phyloP scores from a whole-genome alignment of 2,797 vertebrate species.

The Sylvia borin region DNA sequence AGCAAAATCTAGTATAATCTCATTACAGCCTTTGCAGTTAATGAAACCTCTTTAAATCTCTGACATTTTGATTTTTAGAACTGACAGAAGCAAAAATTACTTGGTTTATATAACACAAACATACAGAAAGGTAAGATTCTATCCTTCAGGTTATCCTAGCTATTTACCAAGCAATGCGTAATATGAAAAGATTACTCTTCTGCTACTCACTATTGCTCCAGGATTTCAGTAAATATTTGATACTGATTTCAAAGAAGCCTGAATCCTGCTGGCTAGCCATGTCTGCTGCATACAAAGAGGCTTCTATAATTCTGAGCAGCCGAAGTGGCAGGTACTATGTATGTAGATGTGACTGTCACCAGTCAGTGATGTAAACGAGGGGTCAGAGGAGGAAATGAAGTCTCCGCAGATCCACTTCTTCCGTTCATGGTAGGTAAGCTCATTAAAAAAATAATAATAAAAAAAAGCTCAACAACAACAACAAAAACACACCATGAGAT shows the following conservation, averaged over 20 bases:
- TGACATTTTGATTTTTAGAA: conserved; percentile 65
- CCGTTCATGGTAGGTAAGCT: conserved; percentile 80
- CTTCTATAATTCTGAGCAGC: conserved; percentile 65
- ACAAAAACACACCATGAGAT: conserved; percentile 60
- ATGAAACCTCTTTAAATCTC: conserved; percentile 73
- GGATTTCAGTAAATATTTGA: conserved; percentile 98
- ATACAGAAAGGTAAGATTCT: background rate
- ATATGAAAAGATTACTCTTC: conserved; percentile 67
- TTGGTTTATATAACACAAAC: conserved; percentile 23
- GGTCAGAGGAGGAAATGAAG: conserved; percentile 81
- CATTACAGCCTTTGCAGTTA: conserved; percentile 79
- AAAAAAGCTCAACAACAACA: conserved; percentile 29
- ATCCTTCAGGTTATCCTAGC: conserved; percentile 47
- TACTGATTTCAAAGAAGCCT: conserved; percentile 99
- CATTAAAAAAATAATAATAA: conserved; percentile 33
- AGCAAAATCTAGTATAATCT: conserved; percentile 81
- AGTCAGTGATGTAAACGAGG: conserved; percentile 80
- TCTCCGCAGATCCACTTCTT: conserved; percentile 80
- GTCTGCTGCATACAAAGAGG: conserved; percentile 81
- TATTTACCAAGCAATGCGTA: conserved; percentile 55
- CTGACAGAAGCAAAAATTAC: conserved; percentile 51
- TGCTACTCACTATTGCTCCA: conserved; percentile 96
- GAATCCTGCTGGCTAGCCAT: conserved; percentile 99
- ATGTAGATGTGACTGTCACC: conserved; percentile 81
- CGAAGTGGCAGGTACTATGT: conserved; percentile 81